A percentile compares a stretch with the other conserved stretches of the same genome.
Evolutionary conservation across 1,140 invertebrate genomes (phyloP).

Genomic region (Zelostemma sp.): DNA sequence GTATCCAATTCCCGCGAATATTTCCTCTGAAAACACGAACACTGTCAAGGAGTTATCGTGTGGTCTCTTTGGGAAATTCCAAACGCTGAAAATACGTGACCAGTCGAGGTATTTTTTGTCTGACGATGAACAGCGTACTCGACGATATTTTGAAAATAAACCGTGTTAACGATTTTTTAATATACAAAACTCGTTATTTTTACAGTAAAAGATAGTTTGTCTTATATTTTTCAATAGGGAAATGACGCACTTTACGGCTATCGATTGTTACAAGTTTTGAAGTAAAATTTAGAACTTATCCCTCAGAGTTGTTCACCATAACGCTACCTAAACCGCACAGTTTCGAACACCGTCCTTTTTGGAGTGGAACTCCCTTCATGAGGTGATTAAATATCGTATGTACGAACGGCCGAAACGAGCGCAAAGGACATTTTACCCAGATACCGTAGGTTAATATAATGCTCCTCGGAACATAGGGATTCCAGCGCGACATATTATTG

Average conservation of each 20-base stretch:
- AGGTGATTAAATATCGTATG: slow-evolving; percentile 58
- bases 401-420: slow-evolving; percentile 17
- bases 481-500: slow-evolving; percentile 38
- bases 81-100: slow-evolving; percentile 2
- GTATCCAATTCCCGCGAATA: slow-evolving; percentile 47
- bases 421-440: slow-evolving; percentile 14
- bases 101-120: slow-evolving; percentile 11
- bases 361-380: slow-evolving; percentile 23
- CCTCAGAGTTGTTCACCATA: slow-evolving; percentile 57
- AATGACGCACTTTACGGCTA: too few relatives aligned
- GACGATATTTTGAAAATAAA: not conserved
- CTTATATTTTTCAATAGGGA: too few relatives aligned
- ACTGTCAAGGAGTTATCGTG: slow-evolving; percentile 17
- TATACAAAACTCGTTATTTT: too few relatives aligned
- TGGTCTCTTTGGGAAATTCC: slow-evolving; percentile 13
- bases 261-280: too few relatives aligned
- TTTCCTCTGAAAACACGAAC: slow-evolving; percentile 59
- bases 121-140: not conserved
- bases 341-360: slow-evolving; percentile 13
- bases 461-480: slow-evolving; percentile 34
- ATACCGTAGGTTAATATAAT: slow-evolving; percentile 23
- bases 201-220: too few relatives aligned
- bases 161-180: too few relatives aligned
- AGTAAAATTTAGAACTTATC: too few relatives aligned
- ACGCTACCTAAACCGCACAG: slow-evolving; percentile 30